Percentiles rank a stretch among this genome's conserved stretches.
phyloP scores from a whole-genome alignment of 2,888 invertebrate genomes.

The Nezara viridula region DNA sequence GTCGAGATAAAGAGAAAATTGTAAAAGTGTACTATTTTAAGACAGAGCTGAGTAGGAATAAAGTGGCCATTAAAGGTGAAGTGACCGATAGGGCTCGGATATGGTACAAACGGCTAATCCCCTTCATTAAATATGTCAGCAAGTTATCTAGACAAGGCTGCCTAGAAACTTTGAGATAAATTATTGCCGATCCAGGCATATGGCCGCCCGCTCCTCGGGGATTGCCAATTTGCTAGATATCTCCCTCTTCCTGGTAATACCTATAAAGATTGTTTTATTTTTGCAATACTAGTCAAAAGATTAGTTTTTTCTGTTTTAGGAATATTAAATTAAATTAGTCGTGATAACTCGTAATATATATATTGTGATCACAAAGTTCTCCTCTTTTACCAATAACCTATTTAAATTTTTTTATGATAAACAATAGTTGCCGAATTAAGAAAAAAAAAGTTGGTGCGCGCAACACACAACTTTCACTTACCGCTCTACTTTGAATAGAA shows the following conservation, averaged over 20 bases:
- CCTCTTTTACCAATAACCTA: too few species aligned
- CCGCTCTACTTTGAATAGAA: too few species aligned
- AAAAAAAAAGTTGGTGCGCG: too few species aligned
- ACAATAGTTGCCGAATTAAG: too few species aligned
- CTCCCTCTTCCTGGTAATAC: not conserved
- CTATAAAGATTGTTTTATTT: not conserved
- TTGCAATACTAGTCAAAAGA: too few species aligned
- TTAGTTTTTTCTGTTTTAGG: too few species aligned
- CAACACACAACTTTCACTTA: too few species aligned
- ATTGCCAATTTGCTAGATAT: not conserved
- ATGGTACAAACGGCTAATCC: conserved; percentile 37
- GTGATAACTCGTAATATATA: too few species aligned
- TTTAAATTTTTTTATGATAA: too few species aligned
- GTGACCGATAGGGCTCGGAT: not conserved
- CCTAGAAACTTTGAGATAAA: conserved; percentile 21
- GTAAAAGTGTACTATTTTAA: not conserved
- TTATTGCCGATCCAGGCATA: not conserved
- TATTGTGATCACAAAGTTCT: too few species aligned
- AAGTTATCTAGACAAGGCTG: conserved; percentile 36
- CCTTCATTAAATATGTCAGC: conserved; percentile 49
- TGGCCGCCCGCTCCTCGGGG: not conserved
- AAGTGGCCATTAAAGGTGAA: conserved; percentile 13
- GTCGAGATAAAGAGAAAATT: not conserved
- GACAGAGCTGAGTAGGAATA: not conserved
- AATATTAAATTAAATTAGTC: too few species aligned